Evolutionary conservation across 2,797 vertebrate genomes (phyloP).

Genomic region (Dermochelys coriacea): DNA sequence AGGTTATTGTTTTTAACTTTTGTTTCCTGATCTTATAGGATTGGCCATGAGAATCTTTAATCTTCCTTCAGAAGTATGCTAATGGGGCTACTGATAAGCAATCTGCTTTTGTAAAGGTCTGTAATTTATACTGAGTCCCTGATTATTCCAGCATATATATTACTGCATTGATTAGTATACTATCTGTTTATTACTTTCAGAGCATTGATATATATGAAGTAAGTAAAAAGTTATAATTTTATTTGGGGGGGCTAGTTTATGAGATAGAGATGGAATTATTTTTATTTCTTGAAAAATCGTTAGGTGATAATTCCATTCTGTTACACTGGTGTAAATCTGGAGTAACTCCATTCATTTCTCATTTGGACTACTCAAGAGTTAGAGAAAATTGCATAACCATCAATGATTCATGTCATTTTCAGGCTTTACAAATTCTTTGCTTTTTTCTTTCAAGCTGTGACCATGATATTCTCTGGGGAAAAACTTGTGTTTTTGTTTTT

Average conservation of each 20-base stretch:
- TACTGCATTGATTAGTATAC: not conserved
- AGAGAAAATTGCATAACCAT: slow-evolving; percentile 45
- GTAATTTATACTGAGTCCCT: slow-evolving; percentile 35
- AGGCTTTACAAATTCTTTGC: not conserved
- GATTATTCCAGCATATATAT: not conserved
- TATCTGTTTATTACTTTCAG: not conserved
- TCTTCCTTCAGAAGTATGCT: not conserved
- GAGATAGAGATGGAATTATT: not conserved
- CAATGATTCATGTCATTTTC: slow-evolving; percentile 47
- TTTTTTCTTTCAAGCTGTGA: slow-evolving; percentile 38
- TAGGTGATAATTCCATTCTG: not conserved
- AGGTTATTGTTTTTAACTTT: not conserved
- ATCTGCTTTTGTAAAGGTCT: slow-evolving; percentile 39
- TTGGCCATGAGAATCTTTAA: slow-evolving; percentile 31
- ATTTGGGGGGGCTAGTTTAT: not conserved
- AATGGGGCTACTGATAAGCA: not conserved
- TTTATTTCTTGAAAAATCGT: slow-evolving; percentile 26
- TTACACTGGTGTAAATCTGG: not conserved
- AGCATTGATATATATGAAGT: not conserved
- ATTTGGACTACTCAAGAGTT: slow-evolving; percentile 49
- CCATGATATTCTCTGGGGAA: not conserved
- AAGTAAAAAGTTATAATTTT: not conserved
- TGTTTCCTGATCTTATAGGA: slow-evolving; percentile 41
- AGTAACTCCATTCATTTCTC: not conserved
- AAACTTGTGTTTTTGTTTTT: slow-evolving; percentile 13